phyloP scores from a whole-genome alignment of 2,797 vertebrate species.

The Poeciliopsis gracilis region DNA sequence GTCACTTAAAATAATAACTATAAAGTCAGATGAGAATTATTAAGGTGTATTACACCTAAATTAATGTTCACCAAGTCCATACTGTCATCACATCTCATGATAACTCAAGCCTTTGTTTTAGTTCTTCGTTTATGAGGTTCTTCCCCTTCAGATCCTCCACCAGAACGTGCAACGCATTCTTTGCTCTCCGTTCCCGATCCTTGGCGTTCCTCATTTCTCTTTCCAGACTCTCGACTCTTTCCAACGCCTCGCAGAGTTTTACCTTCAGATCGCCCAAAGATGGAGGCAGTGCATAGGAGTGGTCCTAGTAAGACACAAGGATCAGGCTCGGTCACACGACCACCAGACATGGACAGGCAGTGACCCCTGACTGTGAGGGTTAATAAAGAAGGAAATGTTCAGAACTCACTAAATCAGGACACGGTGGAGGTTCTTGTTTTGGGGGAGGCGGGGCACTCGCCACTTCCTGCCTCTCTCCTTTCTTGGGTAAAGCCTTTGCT shows the following conservation, averaged over 20 bases:
- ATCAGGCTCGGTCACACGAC: neutral
- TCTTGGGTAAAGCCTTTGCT: neutral
- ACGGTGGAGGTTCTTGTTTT: neutral
- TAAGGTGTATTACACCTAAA: conserved; percentile 2
- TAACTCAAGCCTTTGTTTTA: conserved; percentile 4
- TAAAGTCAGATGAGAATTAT: neutral
- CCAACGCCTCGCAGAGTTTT: neutral
- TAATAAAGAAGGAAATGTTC: neutral
- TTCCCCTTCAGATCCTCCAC: neutral
- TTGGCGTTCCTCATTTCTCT: conserved; percentile 8
- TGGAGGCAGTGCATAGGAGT: conserved; percentile 4
- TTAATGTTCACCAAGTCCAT: neutral
- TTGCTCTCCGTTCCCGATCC: conserved; percentile 10
- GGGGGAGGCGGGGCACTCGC: neutral
- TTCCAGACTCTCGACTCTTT: conserved; percentile 9
- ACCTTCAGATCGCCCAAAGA: neutral
- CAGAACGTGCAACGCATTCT: neutral
- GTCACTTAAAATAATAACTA: neutral
- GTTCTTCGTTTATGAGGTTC: neutral
- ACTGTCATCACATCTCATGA: neutral
- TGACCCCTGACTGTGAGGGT: neutral
- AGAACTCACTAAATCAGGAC: conserved; percentile 1
- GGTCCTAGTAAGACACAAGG: neutral
- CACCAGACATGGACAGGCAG: neutral
- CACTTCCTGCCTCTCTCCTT: neutral